Base-by-base conservation (phyloP, 2,888 invertebrate genomes). In the Magallana nippona region DNA sequence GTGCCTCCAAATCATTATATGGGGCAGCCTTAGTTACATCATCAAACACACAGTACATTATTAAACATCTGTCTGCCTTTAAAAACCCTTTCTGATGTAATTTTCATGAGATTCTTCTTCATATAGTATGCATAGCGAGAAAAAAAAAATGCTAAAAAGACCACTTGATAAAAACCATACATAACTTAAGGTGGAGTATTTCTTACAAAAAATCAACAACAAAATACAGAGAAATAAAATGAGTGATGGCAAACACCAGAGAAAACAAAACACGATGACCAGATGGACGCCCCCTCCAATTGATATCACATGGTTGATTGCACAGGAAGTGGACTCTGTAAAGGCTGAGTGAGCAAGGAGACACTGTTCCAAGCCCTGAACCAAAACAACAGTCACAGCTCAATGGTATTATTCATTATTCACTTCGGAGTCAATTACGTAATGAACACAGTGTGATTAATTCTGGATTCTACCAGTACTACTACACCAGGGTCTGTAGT, bases 401-500 rank as follows among this genome's bases (percentile, higher is more conserved):
- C 71, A 71, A 60, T 60, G n/a, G n/a, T n/a, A 60, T 17, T 3
- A 60, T 32, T 32, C 58, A 58, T 13, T 27, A 63, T 71, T 15
- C 13, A 71, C 27, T 71, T 71, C 71, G 27, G 71, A 71, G 27
- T 19, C 13, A 22, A 15, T 71, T 27, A 22, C 22, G 71, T 27
- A 22, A 71, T 71, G 71, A 71, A 71, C 71, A 71, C 71, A 71
- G 71, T 15, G 27, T 71, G 71, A 71, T 71, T 27, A 13, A 13
- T 27, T 27, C 27, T 19, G 63, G 63, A 63, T 63, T 2, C 10
- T 11, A 2, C 32, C 71, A 27, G 32, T 71, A 13, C 13, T 15
- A 22, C 71, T 71, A 85, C 15, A 85, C 83, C 62, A 85, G 83
- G 13, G 85, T 85, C 63, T 83, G 83, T 82, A 85, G 60, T 17